Evolutionary conservation across 2,113 vertebrate genomes (phyloP).

Genomic region (Osmerus eperlanus): DNA sequence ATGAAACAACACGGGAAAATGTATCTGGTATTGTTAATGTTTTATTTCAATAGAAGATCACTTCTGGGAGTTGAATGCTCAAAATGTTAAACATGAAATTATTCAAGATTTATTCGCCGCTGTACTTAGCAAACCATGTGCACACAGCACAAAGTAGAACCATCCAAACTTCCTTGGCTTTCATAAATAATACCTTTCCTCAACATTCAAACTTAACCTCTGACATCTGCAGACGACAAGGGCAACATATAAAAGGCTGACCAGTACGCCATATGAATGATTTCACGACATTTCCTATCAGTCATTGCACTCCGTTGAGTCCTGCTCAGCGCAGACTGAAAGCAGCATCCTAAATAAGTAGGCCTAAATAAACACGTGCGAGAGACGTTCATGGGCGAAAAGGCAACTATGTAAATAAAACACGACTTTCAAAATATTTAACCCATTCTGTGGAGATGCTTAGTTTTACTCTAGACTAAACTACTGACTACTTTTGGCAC

Average conservation of each 20-base stretch:
- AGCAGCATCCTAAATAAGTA: constrained; percentile 9
- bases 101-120: not conserved
- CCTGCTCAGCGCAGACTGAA: constrained; percentile 15
- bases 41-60: not conserved
- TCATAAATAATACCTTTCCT: not conserved
- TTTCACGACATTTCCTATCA: not conserved
- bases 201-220: constrained; percentile 4
- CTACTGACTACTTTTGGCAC: too few species aligned
- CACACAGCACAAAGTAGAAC: not conserved
- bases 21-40: too few species aligned
- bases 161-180: constrained; percentile 1
- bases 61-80: not conserved
- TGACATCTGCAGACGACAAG: not conserved
- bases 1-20: too few species aligned
- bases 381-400: not conserved
- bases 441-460: too few species aligned
- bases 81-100: not conserved
- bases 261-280: not conserved
- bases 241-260: not conserved
- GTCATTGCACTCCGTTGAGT: constrained; percentile 5
- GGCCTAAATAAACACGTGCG: not conserved
- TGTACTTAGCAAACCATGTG: not conserved
- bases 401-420: constrained; percentile 9
- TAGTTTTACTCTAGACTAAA: too few species aligned
- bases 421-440: not conserved